Evolutionary conservation across 2,113 vertebrate genomes (phyloP).

Genomic region (Hoplias malabaricus): DNA sequence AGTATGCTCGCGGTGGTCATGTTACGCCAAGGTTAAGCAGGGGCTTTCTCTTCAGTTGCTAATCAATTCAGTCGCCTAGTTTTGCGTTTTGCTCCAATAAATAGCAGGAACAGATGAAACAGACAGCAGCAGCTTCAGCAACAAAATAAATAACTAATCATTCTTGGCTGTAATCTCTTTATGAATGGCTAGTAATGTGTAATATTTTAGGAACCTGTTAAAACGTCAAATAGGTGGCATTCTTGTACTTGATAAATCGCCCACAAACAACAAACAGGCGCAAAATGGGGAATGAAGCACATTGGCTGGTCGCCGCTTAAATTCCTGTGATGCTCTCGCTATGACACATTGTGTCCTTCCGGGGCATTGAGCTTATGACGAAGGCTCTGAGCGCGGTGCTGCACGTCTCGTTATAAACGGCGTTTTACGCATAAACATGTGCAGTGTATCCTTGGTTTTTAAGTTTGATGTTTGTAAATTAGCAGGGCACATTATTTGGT

Average conservation of each 20-base stretch:
- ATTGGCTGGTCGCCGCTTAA: neutral
- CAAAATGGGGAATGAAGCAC: neutral
- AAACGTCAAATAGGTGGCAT: neutral
- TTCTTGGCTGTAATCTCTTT: neutral
- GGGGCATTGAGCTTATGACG: conserved; percentile 30
- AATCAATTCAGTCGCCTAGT: neutral
- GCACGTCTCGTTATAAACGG: neutral
- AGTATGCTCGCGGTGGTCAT: neutral
- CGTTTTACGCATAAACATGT: neutral
- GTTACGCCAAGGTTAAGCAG: neutral
- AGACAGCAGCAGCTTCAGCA: neutral
- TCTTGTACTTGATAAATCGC: neutral
- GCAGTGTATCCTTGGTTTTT: too few relatives aligned
- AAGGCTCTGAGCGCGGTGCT: neutral
- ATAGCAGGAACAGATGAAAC: neutral
- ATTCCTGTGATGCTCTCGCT: conserved; percentile 1
- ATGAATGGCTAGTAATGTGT: neutral
- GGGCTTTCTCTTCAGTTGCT: neutral
- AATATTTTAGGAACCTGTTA: neutral
- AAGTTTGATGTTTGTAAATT: neutral
- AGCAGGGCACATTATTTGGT: neutral
- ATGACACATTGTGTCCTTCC: conserved; percentile 29
- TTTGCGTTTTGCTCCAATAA: neutral
- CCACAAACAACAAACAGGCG: neutral
- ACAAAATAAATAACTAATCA: neutral